Conservation (phyloP, 2,113 vertebrate genomes). For the Octodon degus region DNA sequence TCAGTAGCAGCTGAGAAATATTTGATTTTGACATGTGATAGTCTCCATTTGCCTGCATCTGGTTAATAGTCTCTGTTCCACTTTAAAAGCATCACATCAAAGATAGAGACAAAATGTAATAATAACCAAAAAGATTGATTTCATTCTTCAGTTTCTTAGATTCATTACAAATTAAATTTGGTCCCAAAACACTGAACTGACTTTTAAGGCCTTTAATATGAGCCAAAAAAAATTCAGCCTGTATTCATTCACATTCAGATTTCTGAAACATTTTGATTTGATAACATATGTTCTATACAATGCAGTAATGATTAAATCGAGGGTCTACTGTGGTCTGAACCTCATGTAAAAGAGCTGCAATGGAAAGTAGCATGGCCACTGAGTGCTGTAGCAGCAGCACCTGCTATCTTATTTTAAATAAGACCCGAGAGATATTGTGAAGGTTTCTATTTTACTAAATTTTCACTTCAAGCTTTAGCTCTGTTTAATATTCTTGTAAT, state of each 20-base stretch:
- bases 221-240: slow-evolving; percentile 36
- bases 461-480: neutral
- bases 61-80: slow-evolving; percentile 2
- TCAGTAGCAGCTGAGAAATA: slow-evolving; percentile 62
- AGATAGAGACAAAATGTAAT: slow-evolving; percentile 46
- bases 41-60: slow-evolving; percentile 52
- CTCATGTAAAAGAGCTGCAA: slow-evolving; percentile 25
- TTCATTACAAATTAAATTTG: slow-evolving; percentile 58
- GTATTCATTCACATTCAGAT: slow-evolving; percentile 63
- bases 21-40: slow-evolving; percentile 59
- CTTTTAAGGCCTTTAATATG: slow-evolving; percentile 60
- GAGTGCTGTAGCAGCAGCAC: slow-evolving; percentile 43
- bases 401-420: slow-evolving; percentile 40
- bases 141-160: slow-evolving; percentile 61
- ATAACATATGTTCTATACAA: slow-evolving; percentile 33
- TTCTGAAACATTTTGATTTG: slow-evolving; percentile 58
- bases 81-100: slow-evolving; percentile 72
- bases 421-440: slow-evolving; percentile 61
- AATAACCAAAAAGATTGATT: slow-evolving; percentile 35
- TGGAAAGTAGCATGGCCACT: slow-evolving; percentile 17
- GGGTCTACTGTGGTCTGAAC: neutral
- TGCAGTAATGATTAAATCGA: neutral
- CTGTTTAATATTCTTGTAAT: slow-evolving; percentile 52
- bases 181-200: slow-evolving; percentile 59
- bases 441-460: slow-evolving; percentile 56